Base-by-base conservation (phyloP, 2,797 vertebrate genomes). In the Helicolenus hilgendorfi region DNA sequence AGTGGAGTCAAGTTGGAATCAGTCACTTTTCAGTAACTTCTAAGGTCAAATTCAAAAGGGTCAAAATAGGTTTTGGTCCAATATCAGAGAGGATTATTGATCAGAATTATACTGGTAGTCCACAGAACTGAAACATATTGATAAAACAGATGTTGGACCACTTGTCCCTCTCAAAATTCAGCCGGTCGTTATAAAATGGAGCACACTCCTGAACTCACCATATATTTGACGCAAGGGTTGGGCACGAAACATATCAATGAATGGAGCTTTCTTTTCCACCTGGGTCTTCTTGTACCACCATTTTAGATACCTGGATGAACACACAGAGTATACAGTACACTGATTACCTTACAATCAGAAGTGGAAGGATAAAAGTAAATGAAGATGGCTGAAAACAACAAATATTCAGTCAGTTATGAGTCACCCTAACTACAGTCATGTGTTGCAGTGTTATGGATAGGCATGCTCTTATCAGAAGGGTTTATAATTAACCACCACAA, bases 271-370 rank as follows among this genome's bases (percentile, higher is more conserved):
- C 97, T 99, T 99, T 87, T 99, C 98, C 92, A 99, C 96, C 49
- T 96, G 96, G 0, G 99, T 99, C 95, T 99, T 99, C 94, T 95
- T 98, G 94, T 98, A 97, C 98, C 99, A 99, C 98, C 98, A 99
- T 78, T 96, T 98, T 13, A 99, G 95, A 95, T 99, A 99, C 94
- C 98, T 98, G 86, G 3, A 74, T 18, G 71, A 41, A 95, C 76
- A 94, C 27, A 72, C 2, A 38, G 7, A 56, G 5, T 5, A 14
- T 3, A 58, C 26, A 35, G 8, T 3, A 14, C 65, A 53, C 10
- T 0, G 5, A n/a, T 85, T 8, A 79, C 26, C 15, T 67, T 24
- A 71, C 20, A 45, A 15, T 59, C 33, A 38, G 1, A 26, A 11
- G 2, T 8, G 11, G 8, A 56, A 31, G 8, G 15, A 58, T 22